These are phyloP conservation scores for Timema cristinae DNA, from an alignment of 2,888 invertebrate genomes.

Conservation along the genomic window DNA sequence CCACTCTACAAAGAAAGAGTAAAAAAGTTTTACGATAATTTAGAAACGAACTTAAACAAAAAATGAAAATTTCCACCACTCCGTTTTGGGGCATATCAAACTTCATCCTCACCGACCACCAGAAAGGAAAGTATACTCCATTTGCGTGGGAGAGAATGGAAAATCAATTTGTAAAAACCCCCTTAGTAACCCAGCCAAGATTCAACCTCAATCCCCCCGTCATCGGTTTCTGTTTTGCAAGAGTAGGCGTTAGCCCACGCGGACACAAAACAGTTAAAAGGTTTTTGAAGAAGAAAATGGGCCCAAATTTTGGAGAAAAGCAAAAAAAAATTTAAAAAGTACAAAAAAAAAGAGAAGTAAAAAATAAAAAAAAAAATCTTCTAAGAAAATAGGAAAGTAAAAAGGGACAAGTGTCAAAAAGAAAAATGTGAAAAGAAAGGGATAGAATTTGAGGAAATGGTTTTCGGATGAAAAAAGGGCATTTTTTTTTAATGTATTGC, in stretches of 20 bases:
- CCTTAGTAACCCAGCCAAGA: too few species aligned
- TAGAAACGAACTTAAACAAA: too few species aligned
- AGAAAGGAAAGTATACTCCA: too few species aligned
- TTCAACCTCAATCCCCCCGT: too few species aligned
- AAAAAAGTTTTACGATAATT: too few species aligned
- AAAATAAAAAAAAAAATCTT: neutral
- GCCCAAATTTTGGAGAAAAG: neutral
- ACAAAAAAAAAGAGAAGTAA: constrained; percentile 9
- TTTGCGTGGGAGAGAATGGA: too few species aligned
- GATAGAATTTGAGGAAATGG: neutral
- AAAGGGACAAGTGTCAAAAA: constrained; percentile 4
- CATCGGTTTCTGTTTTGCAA: too few species aligned
- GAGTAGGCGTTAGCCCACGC: too few species aligned
- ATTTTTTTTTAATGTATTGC: neutral
- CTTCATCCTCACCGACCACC: constrained; percentile 16
- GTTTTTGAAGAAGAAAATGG: constrained; percentile 13
- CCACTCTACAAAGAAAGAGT: too few species aligned
- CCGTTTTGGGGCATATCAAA: too few species aligned
- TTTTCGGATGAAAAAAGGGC: neutral
- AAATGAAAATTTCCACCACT: neutral
- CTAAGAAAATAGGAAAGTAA: constrained; percentile 4
- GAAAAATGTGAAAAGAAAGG: neutral
- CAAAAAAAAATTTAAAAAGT: constrained; percentile 5
- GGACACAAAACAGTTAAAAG: too few species aligned
- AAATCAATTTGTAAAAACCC: too few species aligned